Percentiles rank a stretch among this genome's conserved stretches.
phyloP scores from a whole-genome alignment of 2,113 vertebrate species.

The Miniopterus natalensis region DNA sequence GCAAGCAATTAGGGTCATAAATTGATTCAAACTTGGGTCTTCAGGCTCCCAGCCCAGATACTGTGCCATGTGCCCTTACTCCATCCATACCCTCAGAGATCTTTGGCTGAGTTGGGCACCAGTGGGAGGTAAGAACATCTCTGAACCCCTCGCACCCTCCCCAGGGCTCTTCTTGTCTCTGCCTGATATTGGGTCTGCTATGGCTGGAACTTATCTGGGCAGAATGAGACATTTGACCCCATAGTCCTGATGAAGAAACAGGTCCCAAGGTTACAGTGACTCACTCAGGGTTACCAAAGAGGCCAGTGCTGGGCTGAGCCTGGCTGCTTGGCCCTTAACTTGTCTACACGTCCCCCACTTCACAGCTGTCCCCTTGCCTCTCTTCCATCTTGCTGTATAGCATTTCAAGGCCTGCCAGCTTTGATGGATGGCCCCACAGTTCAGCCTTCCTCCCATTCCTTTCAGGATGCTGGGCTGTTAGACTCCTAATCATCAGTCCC shows the following conservation, averaged over 20 bases:
- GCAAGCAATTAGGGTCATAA: neutral
- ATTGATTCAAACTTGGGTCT: neutral
- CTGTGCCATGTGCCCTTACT: neutral
- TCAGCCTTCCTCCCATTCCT: conserved; percentile 35
- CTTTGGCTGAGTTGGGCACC: neutral
- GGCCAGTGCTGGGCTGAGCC: neutral
- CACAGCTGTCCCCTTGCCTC: neutral
- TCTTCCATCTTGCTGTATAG: neutral
- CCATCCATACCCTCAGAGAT: no score
- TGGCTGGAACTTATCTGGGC: neutral
- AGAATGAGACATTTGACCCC: conserved; percentile 29
- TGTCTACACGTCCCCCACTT: neutral
- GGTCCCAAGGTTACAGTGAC: conserved; percentile 10
- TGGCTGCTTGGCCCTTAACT: neutral
- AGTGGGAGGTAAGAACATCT: neutral
- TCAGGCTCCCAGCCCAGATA: neutral
- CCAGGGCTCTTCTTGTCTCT: neutral
- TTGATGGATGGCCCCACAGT: conserved; percentile 69
- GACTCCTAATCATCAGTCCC: conserved; percentile 69
- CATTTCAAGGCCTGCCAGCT: conserved; percentile 57
- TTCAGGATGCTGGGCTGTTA: conserved; percentile 61
- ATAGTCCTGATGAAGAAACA: conserved; percentile 55
- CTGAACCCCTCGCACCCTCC: neutral
- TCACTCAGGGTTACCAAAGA: neutral
- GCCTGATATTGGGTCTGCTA: neutral